A percentile compares a stretch with the other conserved stretches of the same genome.
phyloP scores from a whole-genome alignment of 2,113 vertebrate species.

The Leptobrachium leishanense region DNA sequence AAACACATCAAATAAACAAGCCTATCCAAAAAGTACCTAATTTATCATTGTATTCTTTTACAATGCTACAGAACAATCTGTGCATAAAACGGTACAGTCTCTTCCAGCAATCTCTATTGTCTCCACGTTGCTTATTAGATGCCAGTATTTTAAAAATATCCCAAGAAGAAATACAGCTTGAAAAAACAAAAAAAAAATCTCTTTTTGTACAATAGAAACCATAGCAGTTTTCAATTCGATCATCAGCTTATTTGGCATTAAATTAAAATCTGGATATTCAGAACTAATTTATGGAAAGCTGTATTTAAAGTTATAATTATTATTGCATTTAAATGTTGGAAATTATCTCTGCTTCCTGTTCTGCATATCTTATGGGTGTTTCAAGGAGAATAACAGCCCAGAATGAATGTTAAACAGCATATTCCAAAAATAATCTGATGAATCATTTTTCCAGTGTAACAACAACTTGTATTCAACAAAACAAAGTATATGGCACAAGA shows the following conservation, averaged over 20 bases:
- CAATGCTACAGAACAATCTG: too few species aligned
- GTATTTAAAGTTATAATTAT: neutral
- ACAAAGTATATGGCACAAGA: neutral
- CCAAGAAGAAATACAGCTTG: too few species aligned
- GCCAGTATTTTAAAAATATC: too few species aligned
- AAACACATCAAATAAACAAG: too few species aligned
- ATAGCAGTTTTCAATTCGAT: neutral
- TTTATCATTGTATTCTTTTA: too few species aligned
- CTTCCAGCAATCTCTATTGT: too few species aligned
- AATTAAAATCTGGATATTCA: neutral
- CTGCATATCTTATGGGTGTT: conserved; percentile 5
- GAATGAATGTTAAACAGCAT: conserved; percentile 11
- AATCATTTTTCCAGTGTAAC: conserved; percentile 40
- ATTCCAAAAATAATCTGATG: conserved; percentile 23
- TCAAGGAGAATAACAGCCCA: neutral
- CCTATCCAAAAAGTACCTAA: too few species aligned
- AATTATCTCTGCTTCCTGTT: conserved; percentile 23
- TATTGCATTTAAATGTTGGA: neutral
- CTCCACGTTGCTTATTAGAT: too few species aligned
- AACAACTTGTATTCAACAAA: neutral
- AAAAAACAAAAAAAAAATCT: neutral
- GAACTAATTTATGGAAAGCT: neutral
- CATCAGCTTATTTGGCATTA: neutral
- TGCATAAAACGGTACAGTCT: too few species aligned
- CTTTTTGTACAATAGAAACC: neutral